phyloP scores from a whole-genome alignment of 2,113 vertebrate species.

The Ranitomeya variabilis region DNA sequence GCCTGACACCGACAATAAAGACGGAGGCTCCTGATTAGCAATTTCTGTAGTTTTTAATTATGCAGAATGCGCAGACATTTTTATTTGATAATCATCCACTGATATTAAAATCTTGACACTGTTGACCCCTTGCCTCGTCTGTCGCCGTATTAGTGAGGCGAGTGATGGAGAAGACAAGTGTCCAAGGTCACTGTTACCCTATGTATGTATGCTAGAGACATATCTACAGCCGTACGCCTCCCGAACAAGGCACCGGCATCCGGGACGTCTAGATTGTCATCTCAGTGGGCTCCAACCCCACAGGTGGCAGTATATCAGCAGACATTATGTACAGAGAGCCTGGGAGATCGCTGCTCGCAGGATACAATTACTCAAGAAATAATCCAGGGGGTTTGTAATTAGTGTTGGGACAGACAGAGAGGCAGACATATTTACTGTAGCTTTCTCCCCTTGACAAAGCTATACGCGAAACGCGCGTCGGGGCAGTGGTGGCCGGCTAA shows the following conservation, averaged over 20 bases:
- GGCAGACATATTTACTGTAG: no score
- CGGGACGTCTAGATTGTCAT: neutral
- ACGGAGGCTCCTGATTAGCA: constrained; percentile 59
- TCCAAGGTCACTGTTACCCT: neutral
- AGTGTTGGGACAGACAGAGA: no score
- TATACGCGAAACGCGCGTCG: no score
- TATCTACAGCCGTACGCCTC: neutral
- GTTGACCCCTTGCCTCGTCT: constrained; percentile 59
- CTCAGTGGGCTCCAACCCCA: neutral
- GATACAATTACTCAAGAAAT: no score
- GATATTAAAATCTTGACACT: constrained; percentile 60
- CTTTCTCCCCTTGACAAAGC: no score
- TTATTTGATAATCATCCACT: constrained; percentile 64
- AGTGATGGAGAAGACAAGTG: neutral
- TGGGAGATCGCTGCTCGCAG: no score
- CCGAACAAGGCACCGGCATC: neutral
- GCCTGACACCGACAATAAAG: constrained; percentile 46
- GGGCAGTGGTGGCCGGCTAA: no score
- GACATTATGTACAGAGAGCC: neutral
- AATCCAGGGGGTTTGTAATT: no score
- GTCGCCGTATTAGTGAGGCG: constrained; percentile 40
- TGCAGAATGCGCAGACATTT: constrained; percentile 63
- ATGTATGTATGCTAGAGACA: neutral
- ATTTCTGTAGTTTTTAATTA: constrained; percentile 66
- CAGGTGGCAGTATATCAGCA: neutral